phyloP scores from a whole-genome alignment of 2,888 invertebrate species.

The Drosophila limbata region DNA sequence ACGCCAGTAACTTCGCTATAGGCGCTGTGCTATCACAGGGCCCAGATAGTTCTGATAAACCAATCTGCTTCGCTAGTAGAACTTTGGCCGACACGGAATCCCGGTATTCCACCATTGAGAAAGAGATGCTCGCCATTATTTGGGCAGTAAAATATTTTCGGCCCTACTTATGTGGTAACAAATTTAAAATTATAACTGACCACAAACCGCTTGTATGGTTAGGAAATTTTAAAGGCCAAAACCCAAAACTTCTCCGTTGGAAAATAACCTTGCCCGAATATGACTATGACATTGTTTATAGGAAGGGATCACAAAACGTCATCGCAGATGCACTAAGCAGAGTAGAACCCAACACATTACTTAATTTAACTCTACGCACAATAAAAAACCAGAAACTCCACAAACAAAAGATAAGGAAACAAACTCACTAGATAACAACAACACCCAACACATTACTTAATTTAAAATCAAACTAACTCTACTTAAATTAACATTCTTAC shows the following conservation, averaged over 20 bases:
- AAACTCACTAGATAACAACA: neutral
- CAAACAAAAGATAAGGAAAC: no score
- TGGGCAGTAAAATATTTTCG: no score
- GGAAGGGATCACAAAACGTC: conserved; percentile 27
- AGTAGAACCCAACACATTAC: neutral
- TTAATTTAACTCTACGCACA: neutral
- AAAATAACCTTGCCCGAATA: conserved; percentile 20
- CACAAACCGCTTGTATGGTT: conserved; percentile 75
- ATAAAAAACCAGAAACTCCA: neutral
- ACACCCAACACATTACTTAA: no score
- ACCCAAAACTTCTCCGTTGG: conserved; percentile 33
- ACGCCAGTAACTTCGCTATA: conserved; percentile 8
- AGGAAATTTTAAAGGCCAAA: conserved; percentile 35
- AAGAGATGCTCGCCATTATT: no score
- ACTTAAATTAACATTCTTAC: no score
- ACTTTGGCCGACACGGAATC: neutral
- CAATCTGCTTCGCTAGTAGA: neutral
- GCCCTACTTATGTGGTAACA: neutral
- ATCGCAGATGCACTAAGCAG: conserved; percentile 45
- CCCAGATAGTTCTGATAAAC: conserved; percentile 22
- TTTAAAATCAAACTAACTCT: no score
- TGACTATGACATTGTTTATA: conserved; percentile 21
- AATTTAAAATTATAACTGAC: conserved; percentile 71
- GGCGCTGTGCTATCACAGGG: neutral
- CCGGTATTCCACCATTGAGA: no score